phyloP scores from a whole-genome alignment of 2,797 vertebrate species.

The Graptemys geographica region DNA sequence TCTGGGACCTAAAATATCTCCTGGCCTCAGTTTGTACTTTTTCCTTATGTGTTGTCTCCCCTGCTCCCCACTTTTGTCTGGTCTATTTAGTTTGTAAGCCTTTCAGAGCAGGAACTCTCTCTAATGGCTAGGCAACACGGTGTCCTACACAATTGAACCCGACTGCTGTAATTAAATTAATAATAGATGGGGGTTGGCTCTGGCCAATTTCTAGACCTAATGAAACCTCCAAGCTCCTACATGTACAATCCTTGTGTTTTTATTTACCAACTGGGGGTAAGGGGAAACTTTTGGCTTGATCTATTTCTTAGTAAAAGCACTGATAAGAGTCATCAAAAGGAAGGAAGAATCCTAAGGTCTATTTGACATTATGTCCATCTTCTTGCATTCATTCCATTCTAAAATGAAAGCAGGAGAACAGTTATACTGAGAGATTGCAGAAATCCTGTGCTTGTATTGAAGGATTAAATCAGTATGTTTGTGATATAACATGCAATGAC shows the following conservation, averaged over 20 bases:
- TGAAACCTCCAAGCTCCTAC: conserved; percentile 5
- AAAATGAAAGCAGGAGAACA: conserved; percentile 54
- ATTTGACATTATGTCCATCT: conserved; percentile 44
- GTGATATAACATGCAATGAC: conserved; percentile 58
- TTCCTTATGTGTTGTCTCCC: background rate
- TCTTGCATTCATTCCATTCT: conserved; percentile 59
- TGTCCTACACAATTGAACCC: background rate
- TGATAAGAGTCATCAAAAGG: conserved; percentile 9
- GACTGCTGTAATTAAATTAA: conserved; percentile 46
- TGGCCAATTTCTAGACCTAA: conserved; percentile 1
- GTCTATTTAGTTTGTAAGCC: background rate
- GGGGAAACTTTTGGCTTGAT: background rate
- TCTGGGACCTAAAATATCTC: background rate
- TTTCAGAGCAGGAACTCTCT: background rate
- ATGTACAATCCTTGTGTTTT: background rate
- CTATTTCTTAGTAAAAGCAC: background rate
- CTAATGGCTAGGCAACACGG: background rate
- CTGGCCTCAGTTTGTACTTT: background rate
- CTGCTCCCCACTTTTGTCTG: background rate
- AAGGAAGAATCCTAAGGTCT: conserved; percentile 44
- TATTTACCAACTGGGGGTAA: background rate
- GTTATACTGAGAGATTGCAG: conserved; percentile 58
- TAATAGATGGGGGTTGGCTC: conserved; percentile 5
- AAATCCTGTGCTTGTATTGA: conserved; percentile 48
- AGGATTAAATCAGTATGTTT: conserved; percentile 70